phyloP scores from a whole-genome alignment of 2,888 invertebrate species.

The Amphipyra berbera region DNA sequence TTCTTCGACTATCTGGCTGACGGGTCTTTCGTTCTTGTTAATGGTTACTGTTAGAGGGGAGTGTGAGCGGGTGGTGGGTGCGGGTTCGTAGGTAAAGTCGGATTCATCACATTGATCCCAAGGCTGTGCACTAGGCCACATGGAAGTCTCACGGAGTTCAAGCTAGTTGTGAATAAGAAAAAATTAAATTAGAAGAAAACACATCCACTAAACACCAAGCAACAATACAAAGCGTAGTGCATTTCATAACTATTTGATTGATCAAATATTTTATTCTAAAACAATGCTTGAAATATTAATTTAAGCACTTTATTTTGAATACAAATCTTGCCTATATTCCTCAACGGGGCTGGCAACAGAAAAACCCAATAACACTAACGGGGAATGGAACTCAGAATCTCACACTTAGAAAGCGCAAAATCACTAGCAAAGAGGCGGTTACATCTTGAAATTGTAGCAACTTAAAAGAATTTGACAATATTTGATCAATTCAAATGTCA shows the following conservation, averaged over 20 bases:
- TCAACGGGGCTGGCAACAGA: too few species aligned
- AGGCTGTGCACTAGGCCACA: constrained; percentile 79
- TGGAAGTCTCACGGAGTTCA: constrained; percentile 79
- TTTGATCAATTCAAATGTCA: not conserved
- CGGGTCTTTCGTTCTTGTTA: constrained; percentile 64
- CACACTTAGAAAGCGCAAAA: too few species aligned
- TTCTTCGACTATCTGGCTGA: constrained; percentile 76
- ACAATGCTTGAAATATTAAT: too few species aligned
- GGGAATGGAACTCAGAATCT: too few species aligned
- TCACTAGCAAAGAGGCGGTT: too few species aligned
- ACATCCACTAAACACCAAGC: constrained; percentile 51
- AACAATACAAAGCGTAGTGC: constrained; percentile 17
- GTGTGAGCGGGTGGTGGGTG: constrained; percentile 63
- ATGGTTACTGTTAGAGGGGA: constrained; percentile 48
- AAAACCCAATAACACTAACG: too few species aligned
- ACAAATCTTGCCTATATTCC: too few species aligned
- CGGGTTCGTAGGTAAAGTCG: constrained; percentile 72
- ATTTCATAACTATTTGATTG: not conserved
- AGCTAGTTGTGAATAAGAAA: constrained; percentile 81
- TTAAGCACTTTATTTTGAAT: too few species aligned
- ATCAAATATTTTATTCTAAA: not conserved
- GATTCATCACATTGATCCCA: constrained; percentile 83
- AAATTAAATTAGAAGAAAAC: constrained; percentile 59
- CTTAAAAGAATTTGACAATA: not conserved
- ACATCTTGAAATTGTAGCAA: too few species aligned